Base-by-base conservation (phyloP, 2,797 vertebrate genomes). In the Dallia pectoralis region DNA sequence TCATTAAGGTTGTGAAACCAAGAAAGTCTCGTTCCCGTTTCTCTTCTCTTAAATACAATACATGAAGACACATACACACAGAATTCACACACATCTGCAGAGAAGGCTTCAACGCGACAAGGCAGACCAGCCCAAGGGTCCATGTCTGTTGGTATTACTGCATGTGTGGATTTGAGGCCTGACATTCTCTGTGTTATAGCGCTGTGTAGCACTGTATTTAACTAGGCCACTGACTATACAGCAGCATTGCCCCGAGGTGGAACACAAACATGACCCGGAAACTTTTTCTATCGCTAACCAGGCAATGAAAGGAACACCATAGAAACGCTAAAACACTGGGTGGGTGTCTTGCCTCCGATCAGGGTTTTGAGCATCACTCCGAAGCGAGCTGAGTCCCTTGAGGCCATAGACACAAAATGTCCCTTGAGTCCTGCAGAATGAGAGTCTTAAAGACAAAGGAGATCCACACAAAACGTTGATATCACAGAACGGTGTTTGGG, bases 121-220 rank as follows among this genome's bases (percentile, higher is more conserved):
- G 40, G n/a, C 53, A 25, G 53, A 25, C 9, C 25, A 25, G 53
- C 53, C 53, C 4, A 22, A 25, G 53, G 53, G 18, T 22, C 53
- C n/a, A 59, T 59, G 53, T 59, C 53, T 19, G 8, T 59, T 59
- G 53, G 53, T 59, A 59, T 59, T 59, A 59, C n/a, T 59, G 53
- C 25, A 22, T 44, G 40, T 44, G 11, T 11, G 40, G 40, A 11
- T 40, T 44, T 44, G 40, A 44, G 40, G 40, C 40, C 40, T 44
- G 40, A 12, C 40, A 44, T 44, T 59, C 53, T 59, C 53, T 7
- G 8, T 59, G 22, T 59, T 25, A 59, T 12, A 59, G 53, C 25
- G 53, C 53, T 59, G 11, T 59, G 53, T 59, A 25, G n/a, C 53
- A 59, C 53, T 59, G 22, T 27, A 25, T 25, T 59, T 59, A 59